phyloP scores from a whole-genome alignment of 2,888 invertebrate species.

The Andricus curvator region DNA sequence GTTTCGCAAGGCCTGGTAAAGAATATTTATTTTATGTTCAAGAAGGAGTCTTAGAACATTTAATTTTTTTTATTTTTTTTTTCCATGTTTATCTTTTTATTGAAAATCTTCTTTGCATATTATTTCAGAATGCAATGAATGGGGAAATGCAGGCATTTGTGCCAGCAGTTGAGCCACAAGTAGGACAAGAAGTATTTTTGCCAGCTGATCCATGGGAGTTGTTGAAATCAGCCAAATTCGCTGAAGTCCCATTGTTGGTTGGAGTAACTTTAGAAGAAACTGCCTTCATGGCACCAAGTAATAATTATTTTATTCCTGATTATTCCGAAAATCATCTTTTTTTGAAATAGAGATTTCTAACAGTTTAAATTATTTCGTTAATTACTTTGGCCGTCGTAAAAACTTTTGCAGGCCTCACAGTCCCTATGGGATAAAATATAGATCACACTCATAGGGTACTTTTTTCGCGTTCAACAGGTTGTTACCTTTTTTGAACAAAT shows the following conservation, averaged over 20 bases:
- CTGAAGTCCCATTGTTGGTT: slow-evolving; percentile 69
- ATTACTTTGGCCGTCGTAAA: background rate
- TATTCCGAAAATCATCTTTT: background rate
- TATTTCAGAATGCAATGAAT: slow-evolving; percentile 62
- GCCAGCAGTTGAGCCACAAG: slow-evolving; percentile 67
- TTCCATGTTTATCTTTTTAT: background rate
- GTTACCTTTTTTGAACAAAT: no score
- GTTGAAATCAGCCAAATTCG: slow-evolving; percentile 67
- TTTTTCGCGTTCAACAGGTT: no score
- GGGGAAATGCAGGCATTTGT: slow-evolving; percentile 64
- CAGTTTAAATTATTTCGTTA: background rate
- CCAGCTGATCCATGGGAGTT: slow-evolving; percentile 70
- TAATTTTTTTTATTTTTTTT: background rate
- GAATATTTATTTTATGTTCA: background rate
- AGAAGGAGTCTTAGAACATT: background rate
- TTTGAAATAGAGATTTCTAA: no score
- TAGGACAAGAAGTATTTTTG: slow-evolving; percentile 70
- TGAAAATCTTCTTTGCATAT: background rate
- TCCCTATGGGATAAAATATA: no score
- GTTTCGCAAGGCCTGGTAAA: slow-evolving; percentile 59
- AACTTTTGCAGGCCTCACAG: slow-evolving; percentile 7
- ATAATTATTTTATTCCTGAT: slow-evolving; percentile 38
- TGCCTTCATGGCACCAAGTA: slow-evolving; percentile 61
- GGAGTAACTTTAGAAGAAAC: slow-evolving; percentile 67
- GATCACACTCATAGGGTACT: no score